phyloP scores from a whole-genome alignment of 2,888 invertebrate genomes.

The Furcula furcula region DNA sequence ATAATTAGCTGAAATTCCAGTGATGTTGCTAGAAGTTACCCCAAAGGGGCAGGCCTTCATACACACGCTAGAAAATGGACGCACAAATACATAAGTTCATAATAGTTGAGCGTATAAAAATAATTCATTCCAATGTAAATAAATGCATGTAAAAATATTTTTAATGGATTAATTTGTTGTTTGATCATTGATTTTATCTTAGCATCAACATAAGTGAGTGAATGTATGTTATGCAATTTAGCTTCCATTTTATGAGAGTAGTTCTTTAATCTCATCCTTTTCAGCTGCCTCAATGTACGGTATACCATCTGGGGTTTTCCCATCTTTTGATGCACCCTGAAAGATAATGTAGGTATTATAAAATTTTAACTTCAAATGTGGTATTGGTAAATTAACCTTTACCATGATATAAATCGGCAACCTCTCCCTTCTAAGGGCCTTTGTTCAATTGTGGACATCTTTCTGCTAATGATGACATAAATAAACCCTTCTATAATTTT shows the following conservation, averaged over 20 bases:
- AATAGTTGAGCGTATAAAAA: conserved; percentile 76
- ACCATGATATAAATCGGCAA: no score
- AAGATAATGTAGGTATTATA: conserved; percentile 36
- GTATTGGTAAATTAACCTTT: no score
- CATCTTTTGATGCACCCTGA: conserved; percentile 91
- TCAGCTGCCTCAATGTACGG: conserved; percentile 95
- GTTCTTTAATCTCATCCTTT: conserved; percentile 93
- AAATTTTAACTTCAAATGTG: no score
- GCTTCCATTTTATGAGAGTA: conserved; percentile 69
- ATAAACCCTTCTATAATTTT: no score
- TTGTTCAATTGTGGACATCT: no score
- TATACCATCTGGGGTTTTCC: conserved; percentile 93
- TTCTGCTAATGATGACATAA: no score
- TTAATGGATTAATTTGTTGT: conserved; percentile 51
- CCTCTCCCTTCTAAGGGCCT: no score
- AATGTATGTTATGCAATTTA: conserved; percentile 29
- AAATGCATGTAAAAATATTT: conserved; percentile 78
- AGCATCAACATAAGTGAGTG: conserved; percentile 58
- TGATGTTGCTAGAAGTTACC: conserved; percentile 22
- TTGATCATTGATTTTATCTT: conserved; percentile 51
- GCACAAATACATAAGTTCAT: conserved; percentile 59
- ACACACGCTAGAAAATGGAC: conserved; percentile 64
- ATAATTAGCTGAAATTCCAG: conserved; percentile 26
- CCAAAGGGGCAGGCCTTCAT: conserved; percentile 41
- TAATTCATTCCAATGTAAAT: conserved; percentile 73